Conservation (phyloP, 2,888 invertebrate species). For the Acleris holmiana region DNA sequence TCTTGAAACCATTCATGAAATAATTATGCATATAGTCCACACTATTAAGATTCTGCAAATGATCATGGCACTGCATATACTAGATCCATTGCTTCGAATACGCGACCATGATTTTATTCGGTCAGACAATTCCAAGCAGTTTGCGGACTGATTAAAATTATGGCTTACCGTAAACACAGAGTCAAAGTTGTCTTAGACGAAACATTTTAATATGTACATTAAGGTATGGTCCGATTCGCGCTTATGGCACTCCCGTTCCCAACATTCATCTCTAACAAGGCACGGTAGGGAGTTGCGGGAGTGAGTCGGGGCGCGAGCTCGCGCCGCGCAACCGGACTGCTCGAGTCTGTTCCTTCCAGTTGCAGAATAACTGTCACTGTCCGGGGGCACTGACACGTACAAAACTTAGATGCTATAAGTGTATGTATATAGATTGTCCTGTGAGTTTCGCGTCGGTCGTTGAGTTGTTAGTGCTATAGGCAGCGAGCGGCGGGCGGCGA, state of each 20-base stretch:
- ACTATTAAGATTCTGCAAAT: slow-evolving; percentile 35
- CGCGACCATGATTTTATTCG: slow-evolving; percentile 11
- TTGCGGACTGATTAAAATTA: slow-evolving; percentile 22
- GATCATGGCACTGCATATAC: slow-evolving; percentile 34
- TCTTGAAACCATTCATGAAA: slow-evolving; percentile 31
- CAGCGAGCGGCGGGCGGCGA: slow-evolving; percentile 68
- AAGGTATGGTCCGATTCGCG: slow-evolving; percentile 22
- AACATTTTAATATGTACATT: slow-evolving; percentile 29
- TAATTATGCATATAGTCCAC: slow-evolving; percentile 35
- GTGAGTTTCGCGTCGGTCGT: slow-evolving; percentile 34
- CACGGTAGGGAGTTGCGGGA: slow-evolving; percentile 25
- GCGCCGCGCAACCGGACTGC: slow-evolving; percentile 12
- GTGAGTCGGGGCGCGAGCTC: slow-evolving; percentile 19
- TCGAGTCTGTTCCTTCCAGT: slow-evolving; percentile 17
- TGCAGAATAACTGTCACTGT: slow-evolving; percentile 42
- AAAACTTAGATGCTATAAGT: slow-evolving; percentile 33
- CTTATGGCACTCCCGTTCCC: slow-evolving; percentile 24
- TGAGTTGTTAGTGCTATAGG: slow-evolving; percentile 57
- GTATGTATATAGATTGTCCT: slow-evolving; percentile 33
- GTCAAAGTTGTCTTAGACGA: slow-evolving; percentile 14
- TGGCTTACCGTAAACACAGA: slow-evolving; percentile 23
- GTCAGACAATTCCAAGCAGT: slow-evolving; percentile 12
- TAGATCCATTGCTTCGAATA: slow-evolving; percentile 20
- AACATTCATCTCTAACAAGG: slow-evolving; percentile 22
- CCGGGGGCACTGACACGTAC: slow-evolving; percentile 41